Conservation (phyloP, 2,888 invertebrate genomes). For the Sesia bembeciformis region DNA sequence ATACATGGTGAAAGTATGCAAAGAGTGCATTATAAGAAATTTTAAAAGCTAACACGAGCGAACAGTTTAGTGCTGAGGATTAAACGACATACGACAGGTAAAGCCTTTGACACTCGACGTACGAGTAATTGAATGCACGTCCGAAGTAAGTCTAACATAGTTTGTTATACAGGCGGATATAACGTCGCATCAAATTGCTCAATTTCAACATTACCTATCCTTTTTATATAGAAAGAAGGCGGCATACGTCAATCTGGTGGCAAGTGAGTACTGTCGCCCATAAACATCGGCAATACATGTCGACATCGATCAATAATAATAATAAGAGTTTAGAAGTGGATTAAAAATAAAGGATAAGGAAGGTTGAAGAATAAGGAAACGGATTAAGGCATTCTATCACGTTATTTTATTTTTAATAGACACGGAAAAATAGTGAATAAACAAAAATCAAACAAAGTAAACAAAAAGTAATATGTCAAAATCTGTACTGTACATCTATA, state of each 20-base stretch:
- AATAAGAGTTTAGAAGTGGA: no score
- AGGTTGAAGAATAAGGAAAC: no score
- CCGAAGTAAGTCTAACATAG: conserved; percentile 17
- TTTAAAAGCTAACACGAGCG: conserved; percentile 16
- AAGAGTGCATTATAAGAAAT: conserved; percentile 7
- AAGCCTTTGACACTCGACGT: conserved; percentile 42
- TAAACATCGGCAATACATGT: background rate
- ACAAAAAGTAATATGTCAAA: no score
- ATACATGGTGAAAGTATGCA: conserved; percentile 6
- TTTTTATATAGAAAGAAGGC: background rate
- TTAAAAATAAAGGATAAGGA: no score
- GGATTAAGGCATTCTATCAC: no score
- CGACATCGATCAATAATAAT: no score
- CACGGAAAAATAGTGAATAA: no score
- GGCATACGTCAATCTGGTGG: background rate
- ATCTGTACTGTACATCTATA: no score
- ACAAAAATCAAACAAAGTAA: no score
- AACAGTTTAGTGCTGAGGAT: conserved; percentile 25
- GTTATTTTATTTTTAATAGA: no score
- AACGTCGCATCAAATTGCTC: conserved; percentile 5
- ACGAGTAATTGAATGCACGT: conserved; percentile 42
- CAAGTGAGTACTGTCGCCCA: background rate
- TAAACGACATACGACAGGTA: conserved; percentile 31
- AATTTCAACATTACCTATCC: background rate
- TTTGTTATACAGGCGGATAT: conserved; percentile 11